Evolutionary conservation across 1,140 invertebrate genomes (phyloP), one percentile per base, ranked within the genome.

Genomic region (Hylaeus anthracinus): DNA sequence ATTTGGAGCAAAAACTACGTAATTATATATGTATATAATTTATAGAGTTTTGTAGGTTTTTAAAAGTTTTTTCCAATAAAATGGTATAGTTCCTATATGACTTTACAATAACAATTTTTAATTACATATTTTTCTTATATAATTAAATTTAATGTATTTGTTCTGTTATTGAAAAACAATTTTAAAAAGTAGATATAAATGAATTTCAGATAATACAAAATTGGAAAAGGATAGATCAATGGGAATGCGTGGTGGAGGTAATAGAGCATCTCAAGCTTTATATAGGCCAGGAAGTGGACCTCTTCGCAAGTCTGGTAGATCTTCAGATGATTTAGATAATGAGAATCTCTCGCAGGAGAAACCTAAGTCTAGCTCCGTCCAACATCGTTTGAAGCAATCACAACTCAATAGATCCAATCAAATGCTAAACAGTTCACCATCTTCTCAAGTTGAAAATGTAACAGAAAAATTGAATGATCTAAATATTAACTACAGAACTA

Each of bases 221-320:
- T 86, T 82, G 37, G 87, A 91, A 39, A 84, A 85, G 65, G 88
- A 90, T n/a, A 90, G 75, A 88, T 87, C 81, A 76, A 81, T 84
- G 83, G 89, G 87, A 80, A 91, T 93, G 89, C 83, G 90, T 55
- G 90, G 91, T 53, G 90, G 90, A 72, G 89, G 86, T 48, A 88
- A 90, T 81, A 88, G 90, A 85, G 94, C 94, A 80, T 92, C 94
- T 64, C 93, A 94, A 88, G 91, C 93, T 89, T 92, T 95, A 53
- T 96, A 96, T 78, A 93, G 93, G 80, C 95, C 95, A 73, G 95
- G 95, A 67, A 95, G 95, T 92, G 95, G 95, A 74, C 94, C 94
- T 58, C 90, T 95, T 55, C 92, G 94, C 81, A 95, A 95, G 88
- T 94, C 94, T 53, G 94, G 92, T 48, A 92, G 88, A 82, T 74